Evolutionary conservation across 2,113 vertebrate species (phyloP).

Genomic region (Phodopus roborovskii): DNA sequence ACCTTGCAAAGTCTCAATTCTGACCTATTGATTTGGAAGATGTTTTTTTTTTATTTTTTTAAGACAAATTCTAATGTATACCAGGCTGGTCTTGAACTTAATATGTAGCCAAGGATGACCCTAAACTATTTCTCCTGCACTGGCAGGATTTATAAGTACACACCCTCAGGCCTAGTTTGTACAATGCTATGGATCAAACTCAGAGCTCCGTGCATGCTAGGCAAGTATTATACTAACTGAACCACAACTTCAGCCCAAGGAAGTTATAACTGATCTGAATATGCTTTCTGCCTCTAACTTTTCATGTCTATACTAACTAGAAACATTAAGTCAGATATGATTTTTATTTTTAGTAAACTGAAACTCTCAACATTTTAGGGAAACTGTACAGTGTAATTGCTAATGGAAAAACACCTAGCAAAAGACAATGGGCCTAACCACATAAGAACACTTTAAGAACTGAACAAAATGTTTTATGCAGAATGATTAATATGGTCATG

Average conservation of each 20-base stretch:
- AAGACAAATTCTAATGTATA: neutral
- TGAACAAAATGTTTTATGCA: constrained; percentile 32
- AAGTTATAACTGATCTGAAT: constrained; percentile 31
- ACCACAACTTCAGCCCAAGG: neutral
- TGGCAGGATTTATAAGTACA: neutral
- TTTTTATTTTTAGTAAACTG: neutral
- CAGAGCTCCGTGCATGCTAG: neutral
- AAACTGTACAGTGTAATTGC: neutral
- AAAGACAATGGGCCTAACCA: neutral
- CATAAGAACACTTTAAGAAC: neutral
- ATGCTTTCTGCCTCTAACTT: neutral
- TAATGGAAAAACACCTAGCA: constrained; percentile 39
- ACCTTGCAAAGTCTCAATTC: neutral
- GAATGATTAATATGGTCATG: neutral
- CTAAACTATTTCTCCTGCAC: neutral
- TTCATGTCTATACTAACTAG: neutral
- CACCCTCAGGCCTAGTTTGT: neutral
- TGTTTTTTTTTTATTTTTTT: neutral
- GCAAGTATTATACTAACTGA: neutral
- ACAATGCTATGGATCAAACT: neutral
- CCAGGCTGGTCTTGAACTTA: neutral
- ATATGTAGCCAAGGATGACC: neutral
- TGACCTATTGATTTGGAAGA: constrained; percentile 22
- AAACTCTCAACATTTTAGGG: neutral
- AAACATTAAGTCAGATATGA: constrained; percentile 1